phyloP scores from a whole-genome alignment of 2,113 vertebrate genomes.

The Asarcornis scutulata region DNA sequence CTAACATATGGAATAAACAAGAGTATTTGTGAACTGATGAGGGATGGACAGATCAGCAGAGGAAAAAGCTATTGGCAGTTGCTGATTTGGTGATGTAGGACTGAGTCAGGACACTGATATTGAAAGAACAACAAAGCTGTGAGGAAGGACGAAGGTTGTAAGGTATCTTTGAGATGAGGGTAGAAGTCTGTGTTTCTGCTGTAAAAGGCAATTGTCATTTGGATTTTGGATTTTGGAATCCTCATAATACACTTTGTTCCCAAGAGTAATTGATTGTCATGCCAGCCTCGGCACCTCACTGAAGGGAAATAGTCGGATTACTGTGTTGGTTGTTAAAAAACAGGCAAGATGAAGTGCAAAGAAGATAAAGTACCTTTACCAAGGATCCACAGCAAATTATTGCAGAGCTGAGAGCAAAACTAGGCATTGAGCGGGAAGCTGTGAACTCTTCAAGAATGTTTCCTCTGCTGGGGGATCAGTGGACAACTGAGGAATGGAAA shows the following conservation, averaged over 20 bases:
- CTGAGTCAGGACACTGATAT: neutral
- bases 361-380: neutral
- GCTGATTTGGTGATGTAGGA: neutral
- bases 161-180: neutral
- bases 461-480: neutral
- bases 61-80: neutral
- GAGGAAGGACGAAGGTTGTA: neutral
- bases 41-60: neutral
- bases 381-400: neutral
- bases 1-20: neutral
- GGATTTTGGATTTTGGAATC: conserved; percentile 21
- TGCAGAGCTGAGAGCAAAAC: neutral
- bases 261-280: neutral
- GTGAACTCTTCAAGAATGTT: neutral
- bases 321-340: neutral
- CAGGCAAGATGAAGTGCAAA: neutral
- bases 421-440: neutral
- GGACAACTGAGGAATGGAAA: neutral
- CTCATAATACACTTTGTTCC: neutral
- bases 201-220: neutral
- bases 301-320: neutral
- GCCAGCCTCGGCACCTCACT: neutral
- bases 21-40: neutral
- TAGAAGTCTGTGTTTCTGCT: neutral
- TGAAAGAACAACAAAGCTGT: neutral